Base-by-base conservation (phyloP, 1,140 invertebrate species). In the Nomia melanderi region DNA sequence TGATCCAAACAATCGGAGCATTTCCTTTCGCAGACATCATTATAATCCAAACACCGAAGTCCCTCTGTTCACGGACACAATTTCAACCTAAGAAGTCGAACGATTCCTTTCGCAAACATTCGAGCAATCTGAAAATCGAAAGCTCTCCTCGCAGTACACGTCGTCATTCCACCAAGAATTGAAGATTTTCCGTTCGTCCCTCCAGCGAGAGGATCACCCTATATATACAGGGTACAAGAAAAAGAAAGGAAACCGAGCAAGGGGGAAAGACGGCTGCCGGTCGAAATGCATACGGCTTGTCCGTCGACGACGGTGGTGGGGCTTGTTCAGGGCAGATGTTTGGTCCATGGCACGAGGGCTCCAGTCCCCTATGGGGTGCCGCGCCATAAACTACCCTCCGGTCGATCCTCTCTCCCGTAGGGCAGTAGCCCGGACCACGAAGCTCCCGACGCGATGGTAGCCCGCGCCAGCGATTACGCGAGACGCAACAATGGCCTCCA, bases 311-410 rank as follows among this genome's bases (percentile, higher is more conserved):
- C 74, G 64, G 79, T 76, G 77, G 84, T 69, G 83, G 84, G 84
- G 76, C 77, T 12, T 6, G 50, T 77, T 60, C 41, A 17, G 71
- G 85, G 84, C 90, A 91, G 90, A 92, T 91, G 91, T 91, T 90
- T 91, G 90, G 88, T 91, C 88, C 88, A 91, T 85, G 83, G 76
- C 79, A 81, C 81, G 85, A 86, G 87, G 88, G 84, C 78, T 62
- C 79, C 86, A 91, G 88, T 91, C 78, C 89, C 87, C 89, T 78
- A 87, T 89, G 83, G 88, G 90, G 88, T 91, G 80, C 82, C 89
- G 84, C 57, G 80, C 73, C 81, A 87, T 83, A 80, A 90, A 88
- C 88, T 90, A 90, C 89, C 89, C 88, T 83, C 78, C 59, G 59
- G 47, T 47, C 64, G 79, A 79, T 66, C 56, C 60, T 56, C 64